A percentile compares a stretch with the other conserved stretches of the same genome.
Conservation (phyloP, 2,797 vertebrate genomes). For the Paratrypauchen microcephalus region DNA sequence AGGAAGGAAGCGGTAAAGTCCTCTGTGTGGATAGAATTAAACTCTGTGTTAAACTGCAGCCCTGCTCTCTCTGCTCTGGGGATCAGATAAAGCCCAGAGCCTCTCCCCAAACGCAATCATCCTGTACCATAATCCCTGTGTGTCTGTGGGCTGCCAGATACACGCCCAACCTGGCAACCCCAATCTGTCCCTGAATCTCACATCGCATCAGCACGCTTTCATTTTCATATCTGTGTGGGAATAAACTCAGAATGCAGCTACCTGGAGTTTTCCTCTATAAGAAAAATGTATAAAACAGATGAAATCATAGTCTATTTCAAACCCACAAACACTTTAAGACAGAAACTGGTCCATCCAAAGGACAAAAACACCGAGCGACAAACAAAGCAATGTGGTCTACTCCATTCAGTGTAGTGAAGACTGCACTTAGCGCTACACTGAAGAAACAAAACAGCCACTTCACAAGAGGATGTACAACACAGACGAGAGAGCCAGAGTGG, state of each 20-base stretch:
- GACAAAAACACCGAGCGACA: too few species aligned
- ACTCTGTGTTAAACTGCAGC: slow-evolving; percentile 59
- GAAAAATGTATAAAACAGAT: too few species aligned
- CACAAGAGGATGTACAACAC: too few species aligned
- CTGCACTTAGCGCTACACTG: too few species aligned
- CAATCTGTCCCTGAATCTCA: slow-evolving; percentile 37
- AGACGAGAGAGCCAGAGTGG: too few species aligned
- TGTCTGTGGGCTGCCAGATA: slow-evolving; percentile 66
- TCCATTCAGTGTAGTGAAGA: too few species aligned
- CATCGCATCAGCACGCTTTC: neutral
- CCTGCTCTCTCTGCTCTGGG: slow-evolving; percentile 54
- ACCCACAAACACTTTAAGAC: too few species aligned
- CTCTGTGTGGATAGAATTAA: neutral
- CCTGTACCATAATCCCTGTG: slow-evolving; percentile 81
- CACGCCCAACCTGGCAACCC: slow-evolving; percentile 44
- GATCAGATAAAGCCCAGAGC: slow-evolving; percentile 81
- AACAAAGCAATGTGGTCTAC: too few species aligned
- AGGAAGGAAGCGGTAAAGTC: too few species aligned
- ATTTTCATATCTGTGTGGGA: neutral
- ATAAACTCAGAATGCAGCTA: neutral
- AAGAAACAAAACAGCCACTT: too few species aligned
- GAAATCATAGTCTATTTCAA: too few species aligned
- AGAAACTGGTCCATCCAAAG: too few species aligned
- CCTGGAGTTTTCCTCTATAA: neutral
- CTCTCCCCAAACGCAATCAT: slow-evolving; percentile 81